phyloP scores from a whole-genome alignment of 2,113 vertebrate genomes.

The Chunga burmeisteri region DNA sequence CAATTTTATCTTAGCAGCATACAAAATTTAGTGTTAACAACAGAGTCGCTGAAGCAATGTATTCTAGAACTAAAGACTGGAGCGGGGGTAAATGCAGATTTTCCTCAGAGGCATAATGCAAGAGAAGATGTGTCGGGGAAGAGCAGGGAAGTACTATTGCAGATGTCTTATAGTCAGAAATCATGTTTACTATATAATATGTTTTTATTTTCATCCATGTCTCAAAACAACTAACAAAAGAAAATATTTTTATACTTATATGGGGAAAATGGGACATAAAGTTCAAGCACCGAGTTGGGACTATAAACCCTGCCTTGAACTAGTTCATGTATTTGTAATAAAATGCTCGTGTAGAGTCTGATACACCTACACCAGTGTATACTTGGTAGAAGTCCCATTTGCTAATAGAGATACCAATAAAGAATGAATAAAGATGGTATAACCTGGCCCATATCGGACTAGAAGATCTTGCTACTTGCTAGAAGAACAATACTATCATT shows the following conservation, averaged over 20 bases:
- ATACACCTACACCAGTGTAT: fast-evolving
- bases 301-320: neutral
- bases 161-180: neutral
- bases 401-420: neutral
- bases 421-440: neutral
- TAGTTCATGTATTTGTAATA: neutral
- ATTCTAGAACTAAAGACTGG: neutral
- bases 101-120: neutral
- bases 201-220: neutral
- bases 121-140: neutral
- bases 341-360: neutral
- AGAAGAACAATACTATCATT: neutral
- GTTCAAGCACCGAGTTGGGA: neutral
- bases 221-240: neutral
- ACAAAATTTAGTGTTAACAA: neutral
- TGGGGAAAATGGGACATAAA: neutral
- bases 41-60: neutral
- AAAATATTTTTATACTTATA: neutral
- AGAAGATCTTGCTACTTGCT: neutral
- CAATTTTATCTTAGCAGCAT: neutral
- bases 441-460: neutral
- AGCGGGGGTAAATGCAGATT: neutral
- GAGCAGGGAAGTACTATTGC: neutral
- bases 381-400: neutral
- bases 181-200: neutral